Conservation (phyloP, 37 sponge, comb jelly and placozoan genomes). For the Cladorhizidae sp. region DNA sequence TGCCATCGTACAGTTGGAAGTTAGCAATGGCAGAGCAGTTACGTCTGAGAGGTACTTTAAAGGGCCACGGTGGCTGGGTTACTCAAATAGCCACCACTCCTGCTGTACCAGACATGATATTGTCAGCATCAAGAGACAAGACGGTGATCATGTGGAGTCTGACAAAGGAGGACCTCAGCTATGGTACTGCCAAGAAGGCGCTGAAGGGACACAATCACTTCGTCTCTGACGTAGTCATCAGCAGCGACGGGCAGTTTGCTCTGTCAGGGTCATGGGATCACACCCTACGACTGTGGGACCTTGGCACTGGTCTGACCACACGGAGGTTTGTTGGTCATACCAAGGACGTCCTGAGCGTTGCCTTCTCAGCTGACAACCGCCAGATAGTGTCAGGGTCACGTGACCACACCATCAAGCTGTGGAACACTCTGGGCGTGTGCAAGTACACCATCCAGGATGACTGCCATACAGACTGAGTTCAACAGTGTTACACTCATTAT, state of each 20-base stretch:
- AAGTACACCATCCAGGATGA: constrained; percentile 90
- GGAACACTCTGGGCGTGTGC: constrained; percentile 97
- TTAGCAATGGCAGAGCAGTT: constrained; percentile 82
- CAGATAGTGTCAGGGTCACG: constrained; percentile 98
- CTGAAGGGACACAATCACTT: constrained; percentile 97
- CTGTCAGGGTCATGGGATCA: constrained; percentile 97
- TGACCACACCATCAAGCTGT: constrained; percentile 98
- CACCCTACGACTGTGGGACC: constrained; percentile 97
- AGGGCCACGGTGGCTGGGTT: constrained; percentile 99
- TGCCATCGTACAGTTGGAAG: neutral
- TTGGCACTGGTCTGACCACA: constrained; percentile 84
- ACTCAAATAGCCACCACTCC: constrained; percentile 99
- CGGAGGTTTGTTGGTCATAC: constrained; percentile 96
- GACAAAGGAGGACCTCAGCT: constrained; percentile 82
- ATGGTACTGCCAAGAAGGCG: constrained; percentile 88
- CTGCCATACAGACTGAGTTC: constrained; percentile 97
- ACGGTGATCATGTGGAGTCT: constrained; percentile 93
- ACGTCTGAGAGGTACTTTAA: constrained; percentile 81
- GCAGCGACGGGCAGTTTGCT: constrained; percentile 97
- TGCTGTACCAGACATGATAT: constrained; percentile 90
- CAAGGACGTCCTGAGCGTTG: constrained; percentile 97
- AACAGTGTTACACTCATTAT: no score
- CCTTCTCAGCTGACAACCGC: constrained; percentile 99
- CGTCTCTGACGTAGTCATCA: constrained; percentile 98
- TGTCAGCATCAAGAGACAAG: constrained; percentile 95